These are phyloP conservation scores for Salvelinus sp. DNA, from an alignment of 2,113 vertebrate species.

Conservation along the genomic window DNA sequence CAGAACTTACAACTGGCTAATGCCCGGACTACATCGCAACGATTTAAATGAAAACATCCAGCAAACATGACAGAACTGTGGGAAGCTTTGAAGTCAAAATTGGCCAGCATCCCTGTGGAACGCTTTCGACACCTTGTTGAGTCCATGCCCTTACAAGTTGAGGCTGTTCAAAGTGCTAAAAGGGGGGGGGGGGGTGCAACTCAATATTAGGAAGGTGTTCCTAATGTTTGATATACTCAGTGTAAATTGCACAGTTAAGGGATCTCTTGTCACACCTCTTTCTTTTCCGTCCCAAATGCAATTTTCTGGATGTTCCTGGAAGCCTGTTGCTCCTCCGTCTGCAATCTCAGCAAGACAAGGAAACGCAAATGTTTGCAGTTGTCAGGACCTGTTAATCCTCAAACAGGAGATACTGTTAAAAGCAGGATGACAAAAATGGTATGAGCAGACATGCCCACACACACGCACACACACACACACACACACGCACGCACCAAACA, in stretches of 20 bases:
- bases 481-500: background rate
- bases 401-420: conserved; percentile 57
- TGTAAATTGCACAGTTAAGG: background rate
- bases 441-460: conserved; percentile 12
- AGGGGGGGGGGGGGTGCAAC: too few species aligned
- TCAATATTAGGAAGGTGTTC: too few species aligned
- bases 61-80: too few species aligned
- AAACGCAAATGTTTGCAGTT: conserved; percentile 61
- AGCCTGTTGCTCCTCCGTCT: conserved; percentile 47
- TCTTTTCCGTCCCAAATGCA: conserved; percentile 17
- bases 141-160: too few species aligned
- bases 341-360: conserved; percentile 50
- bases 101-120: too few species aligned
- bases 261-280: background rate
- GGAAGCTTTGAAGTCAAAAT: too few species aligned
- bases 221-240: too few species aligned
- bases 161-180: too few species aligned
- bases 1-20: too few species aligned
- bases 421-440: conserved; percentile 52
- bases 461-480: background rate
- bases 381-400: conserved; percentile 60
- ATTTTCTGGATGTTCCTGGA: conserved; percentile 6
- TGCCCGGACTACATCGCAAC: too few species aligned
- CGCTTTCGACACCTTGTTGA: too few species aligned
- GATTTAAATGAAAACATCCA: too few species aligned